Evolutionary conservation across 2,888 invertebrate species (phyloP), one percentile per base, ranked within the genome.

Genomic region (Cloeon dipterum): DNA sequence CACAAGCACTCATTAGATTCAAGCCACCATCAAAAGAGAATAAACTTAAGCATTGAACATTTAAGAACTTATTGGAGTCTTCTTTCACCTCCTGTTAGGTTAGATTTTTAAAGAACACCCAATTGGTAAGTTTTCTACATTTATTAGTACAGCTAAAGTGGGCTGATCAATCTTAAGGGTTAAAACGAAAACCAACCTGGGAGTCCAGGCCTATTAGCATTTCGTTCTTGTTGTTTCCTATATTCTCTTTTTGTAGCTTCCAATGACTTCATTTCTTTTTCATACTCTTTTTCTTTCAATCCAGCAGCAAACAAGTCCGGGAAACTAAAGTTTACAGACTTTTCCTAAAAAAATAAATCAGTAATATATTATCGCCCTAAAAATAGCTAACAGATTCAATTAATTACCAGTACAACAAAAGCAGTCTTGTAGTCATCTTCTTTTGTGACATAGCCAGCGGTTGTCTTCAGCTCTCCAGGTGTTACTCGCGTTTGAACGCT

Each of bases 371-470:
- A n/a, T n/a, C n/a, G n/a, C n/a, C n/a, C n/a, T n/a, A n/a, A n/a
- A n/a, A n/a, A n/a, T n/a, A n/a, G n/a, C n/a, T n/a, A n/a, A n/a
- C n/a, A 5, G 10, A n/a, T 32, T 14, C n/a, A 26, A 10, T 18
- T 23, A 51, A 61, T 63, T 62, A 85, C 85, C 63, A 89, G 50
- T 39, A 69, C 67, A 41, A 83, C 70, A 60, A 72, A 78, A 34
- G 85, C 88, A 47, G 69, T 56, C 61, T 85, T 85, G 11, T 66
- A 57, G 54, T 89, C 89, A 46, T 86, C 82, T 32, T 76, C 75
- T 7, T 16, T 16, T 35, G 13, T 4, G 18, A 4, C 3, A 35
- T 5, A 2, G 4, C 26, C 18, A n/a, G n/a, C 13, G 26, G 13
- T 3, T 8, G 2, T 4, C 19, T 13, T 36, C 19, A 14, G 42